Percentiles rank a stretch among this genome's conserved stretches.
Conservation (phyloP, 2,888 invertebrate species). For the Abrostola triplasia region DNA sequence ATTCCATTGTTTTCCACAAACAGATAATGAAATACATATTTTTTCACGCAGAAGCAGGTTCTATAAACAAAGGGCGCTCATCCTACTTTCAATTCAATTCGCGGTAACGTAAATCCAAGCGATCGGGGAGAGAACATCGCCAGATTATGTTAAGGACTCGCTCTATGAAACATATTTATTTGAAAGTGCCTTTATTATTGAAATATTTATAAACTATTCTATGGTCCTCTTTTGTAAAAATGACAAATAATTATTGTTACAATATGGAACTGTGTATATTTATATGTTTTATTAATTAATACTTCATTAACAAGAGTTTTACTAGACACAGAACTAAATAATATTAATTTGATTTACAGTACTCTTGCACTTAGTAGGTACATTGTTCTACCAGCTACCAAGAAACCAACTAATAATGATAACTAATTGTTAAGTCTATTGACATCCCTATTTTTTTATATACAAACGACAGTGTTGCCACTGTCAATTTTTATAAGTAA, state of each 20-base stretch:
- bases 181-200: constrained; percentile 9
- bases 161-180: constrained; percentile 43
- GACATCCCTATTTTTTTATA: too few species aligned
- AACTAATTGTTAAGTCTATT: too few species aligned
- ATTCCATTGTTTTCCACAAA: constrained; percentile 23
- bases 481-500: too few species aligned
- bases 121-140: constrained; percentile 47
- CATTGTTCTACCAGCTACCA: too few species aligned
- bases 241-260: too few species aligned
- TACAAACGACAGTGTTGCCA: too few species aligned
- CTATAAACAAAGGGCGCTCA: constrained; percentile 69
- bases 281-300: too few species aligned
- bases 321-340: too few species aligned
- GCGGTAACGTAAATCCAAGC: constrained; percentile 64
- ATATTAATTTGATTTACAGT: too few species aligned
- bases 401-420: background rate
- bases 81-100: constrained; percentile 71
- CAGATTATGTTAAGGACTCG: constrained; percentile 52
- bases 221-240: background rate
- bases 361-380: too few species aligned
- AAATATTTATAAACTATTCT: background rate
- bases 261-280: too few species aligned
- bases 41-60: constrained; percentile 58
- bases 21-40: constrained; percentile 46
- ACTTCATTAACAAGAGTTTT: too few species aligned